Conservation (phyloP, 2,113 vertebrate species). For the Chlamydotis undulata region DNA sequence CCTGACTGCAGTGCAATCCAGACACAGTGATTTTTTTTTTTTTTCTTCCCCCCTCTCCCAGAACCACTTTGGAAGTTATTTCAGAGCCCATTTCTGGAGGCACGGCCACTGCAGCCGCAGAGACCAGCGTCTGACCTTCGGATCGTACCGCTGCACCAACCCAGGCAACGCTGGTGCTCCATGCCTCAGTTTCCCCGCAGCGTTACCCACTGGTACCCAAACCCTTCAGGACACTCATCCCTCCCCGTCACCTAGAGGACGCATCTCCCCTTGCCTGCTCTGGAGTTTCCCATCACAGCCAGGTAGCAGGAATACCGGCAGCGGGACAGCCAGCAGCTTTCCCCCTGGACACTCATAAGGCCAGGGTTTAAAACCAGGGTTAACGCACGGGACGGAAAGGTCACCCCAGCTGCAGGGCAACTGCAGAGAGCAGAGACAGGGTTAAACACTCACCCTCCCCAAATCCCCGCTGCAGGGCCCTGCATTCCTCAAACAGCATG, state of each 20-base stretch:
- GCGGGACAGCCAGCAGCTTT: not conserved
- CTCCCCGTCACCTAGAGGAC: not conserved
- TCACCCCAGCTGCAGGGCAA: not conserved
- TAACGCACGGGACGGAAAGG: rapidly evolving
- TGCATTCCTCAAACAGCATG: not conserved
- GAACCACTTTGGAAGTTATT: not conserved
- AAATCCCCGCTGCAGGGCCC: not conserved
- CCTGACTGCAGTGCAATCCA: not conserved
- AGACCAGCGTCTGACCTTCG: rapidly evolving
- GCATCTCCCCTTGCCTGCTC: rapidly evolving
- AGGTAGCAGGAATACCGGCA: not conserved
- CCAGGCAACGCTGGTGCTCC: rapidly evolving
- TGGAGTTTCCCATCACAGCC: not conserved
- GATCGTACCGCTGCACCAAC: not conserved
- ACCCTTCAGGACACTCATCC: not conserved
- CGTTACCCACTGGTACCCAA: rapidly evolving
- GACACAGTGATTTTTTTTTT: not conserved
- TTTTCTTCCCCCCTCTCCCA: no score
- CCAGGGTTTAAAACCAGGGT: not conserved
- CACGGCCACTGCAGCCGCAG: rapidly evolving
- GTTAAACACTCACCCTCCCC: not conserved
- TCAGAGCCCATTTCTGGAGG: not conserved
- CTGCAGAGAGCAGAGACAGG: not conserved
- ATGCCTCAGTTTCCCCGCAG: not conserved
- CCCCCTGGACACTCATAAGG: rapidly evolving